Conservation (phyloP, 2,113 vertebrate species). For the Bettongia penicillata region DNA sequence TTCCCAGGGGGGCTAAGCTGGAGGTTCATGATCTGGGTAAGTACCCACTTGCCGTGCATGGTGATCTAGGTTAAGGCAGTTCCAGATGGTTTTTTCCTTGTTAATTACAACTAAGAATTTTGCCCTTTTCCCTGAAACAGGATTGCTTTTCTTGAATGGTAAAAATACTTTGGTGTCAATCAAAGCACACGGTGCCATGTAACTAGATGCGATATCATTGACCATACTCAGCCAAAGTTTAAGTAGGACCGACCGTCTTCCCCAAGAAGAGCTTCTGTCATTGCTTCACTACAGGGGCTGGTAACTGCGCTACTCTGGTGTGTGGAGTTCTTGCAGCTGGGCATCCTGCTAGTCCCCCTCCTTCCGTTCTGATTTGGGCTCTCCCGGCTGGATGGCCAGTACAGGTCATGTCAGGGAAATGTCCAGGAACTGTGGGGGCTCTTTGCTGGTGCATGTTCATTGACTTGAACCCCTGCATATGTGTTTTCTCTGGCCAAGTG, state of each 20-base stretch:
- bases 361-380: background rate
- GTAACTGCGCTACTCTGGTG: constrained; percentile 78
- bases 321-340: constrained; percentile 63
- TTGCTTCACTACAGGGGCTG: constrained; percentile 90
- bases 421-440: constrained; percentile 38
- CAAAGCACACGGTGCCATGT: constrained; percentile 51
- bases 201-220: constrained; percentile 53
- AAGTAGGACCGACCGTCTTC: constrained; percentile 80
- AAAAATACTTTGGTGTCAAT: constrained; percentile 67
- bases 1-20: constrained; percentile 87
- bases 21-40: constrained; percentile 87
- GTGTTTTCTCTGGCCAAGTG: constrained; percentile 34
- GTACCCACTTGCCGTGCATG: constrained; percentile 83
- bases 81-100: constrained; percentile 16
- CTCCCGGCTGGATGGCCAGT: constrained; percentile 27
- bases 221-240: constrained; percentile 74
- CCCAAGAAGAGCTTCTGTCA: constrained; percentile 96
- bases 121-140: constrained; percentile 75
- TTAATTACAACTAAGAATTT: constrained; percentile 67
- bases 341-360: background rate
- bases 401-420: constrained; percentile 7
- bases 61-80: constrained; percentile 81
- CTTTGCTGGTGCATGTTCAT: constrained; percentile 39
- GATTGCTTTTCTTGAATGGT: constrained; percentile 75
- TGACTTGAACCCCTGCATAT: constrained; percentile 50